Percentiles rank a stretch among this genome's conserved stretches.
Evolutionary conservation across 2,113 vertebrate species (phyloP).

Genomic region (Echinops telfairi): DNA sequence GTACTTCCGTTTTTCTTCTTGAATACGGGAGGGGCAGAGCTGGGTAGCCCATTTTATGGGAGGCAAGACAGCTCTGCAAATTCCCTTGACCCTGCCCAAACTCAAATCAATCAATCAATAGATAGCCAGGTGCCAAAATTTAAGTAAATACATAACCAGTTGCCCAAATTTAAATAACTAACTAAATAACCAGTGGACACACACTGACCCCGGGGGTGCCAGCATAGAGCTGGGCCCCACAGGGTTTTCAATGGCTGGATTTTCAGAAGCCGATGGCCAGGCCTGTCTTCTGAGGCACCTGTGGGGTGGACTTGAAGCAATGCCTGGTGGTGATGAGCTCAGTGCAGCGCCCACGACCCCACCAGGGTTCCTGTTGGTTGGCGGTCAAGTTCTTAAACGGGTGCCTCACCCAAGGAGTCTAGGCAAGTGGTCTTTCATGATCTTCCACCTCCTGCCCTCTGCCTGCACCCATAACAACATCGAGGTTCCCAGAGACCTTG

Average conservation of each 20-base stretch:
- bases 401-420: not conserved
- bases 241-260: not conserved
- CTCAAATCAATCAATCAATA: no score
- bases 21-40: accelerated
- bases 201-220: not conserved
- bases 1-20: not conserved
- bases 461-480: not conserved
- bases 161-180: not conserved
- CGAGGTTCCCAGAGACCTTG: accelerated
- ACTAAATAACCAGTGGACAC: not conserved
- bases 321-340: not conserved
- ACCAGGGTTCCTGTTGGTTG: no score
- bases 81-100: not conserved
- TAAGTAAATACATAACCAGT: not conserved
- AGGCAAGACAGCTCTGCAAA: not conserved
- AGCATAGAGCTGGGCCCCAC: not conserved
- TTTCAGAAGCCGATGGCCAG: not conserved
- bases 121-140: not conserved
- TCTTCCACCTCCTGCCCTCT: not conserved
- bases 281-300: not conserved
- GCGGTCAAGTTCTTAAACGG: no score
- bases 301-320: not conserved
- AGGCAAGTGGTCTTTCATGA: no score
- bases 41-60: accelerated
- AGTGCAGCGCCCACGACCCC: not conserved